phyloP scores from a whole-genome alignment of 2,888 invertebrate species.

The Cactoblastis cactorum region DNA sequence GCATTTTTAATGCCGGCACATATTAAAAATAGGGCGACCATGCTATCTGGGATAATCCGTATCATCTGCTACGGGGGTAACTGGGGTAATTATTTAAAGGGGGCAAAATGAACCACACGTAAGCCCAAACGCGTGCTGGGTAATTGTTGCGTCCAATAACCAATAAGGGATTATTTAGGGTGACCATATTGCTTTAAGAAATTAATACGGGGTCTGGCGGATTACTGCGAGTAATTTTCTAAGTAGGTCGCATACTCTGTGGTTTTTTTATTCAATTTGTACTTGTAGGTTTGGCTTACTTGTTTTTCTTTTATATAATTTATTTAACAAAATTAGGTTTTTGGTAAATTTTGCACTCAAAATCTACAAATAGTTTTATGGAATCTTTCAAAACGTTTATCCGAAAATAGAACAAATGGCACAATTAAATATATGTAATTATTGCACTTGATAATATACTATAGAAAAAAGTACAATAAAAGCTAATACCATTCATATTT shows the following conservation, averaged over 20 bases:
- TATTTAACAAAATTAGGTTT: neutral
- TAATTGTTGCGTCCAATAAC: slow-evolving; percentile 72
- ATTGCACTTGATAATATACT: too few species aligned
- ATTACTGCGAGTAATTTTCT: neutral
- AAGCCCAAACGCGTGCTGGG: slow-evolving; percentile 65
- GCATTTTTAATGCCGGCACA: slow-evolving; percentile 40
- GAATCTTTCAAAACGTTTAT: too few species aligned
- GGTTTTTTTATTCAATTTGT: too few species aligned
- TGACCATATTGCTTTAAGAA: slow-evolving; percentile 30
- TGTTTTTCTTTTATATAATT: too few species aligned
- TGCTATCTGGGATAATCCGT: slow-evolving; percentile 61
- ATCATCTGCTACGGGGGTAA: slow-evolving; percentile 67
- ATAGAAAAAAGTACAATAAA: too few species aligned
- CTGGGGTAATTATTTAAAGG: slow-evolving; percentile 73
- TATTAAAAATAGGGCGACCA: slow-evolving; percentile 29
- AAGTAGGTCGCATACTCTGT: too few species aligned
- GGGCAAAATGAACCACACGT: slow-evolving; percentile 53
- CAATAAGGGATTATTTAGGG: slow-evolving; percentile 60
- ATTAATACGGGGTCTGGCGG: slow-evolving; percentile 1
- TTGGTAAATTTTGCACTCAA: too few species aligned
- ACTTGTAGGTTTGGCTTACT: too few species aligned
- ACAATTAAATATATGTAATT: too few species aligned
- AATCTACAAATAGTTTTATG: too few species aligned
- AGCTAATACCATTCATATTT: too few species aligned
- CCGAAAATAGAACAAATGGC: too few species aligned